Evolutionary conservation across 2,113 vertebrate genomes (phyloP).

Genomic region (Eupsittula cactorum): DNA sequence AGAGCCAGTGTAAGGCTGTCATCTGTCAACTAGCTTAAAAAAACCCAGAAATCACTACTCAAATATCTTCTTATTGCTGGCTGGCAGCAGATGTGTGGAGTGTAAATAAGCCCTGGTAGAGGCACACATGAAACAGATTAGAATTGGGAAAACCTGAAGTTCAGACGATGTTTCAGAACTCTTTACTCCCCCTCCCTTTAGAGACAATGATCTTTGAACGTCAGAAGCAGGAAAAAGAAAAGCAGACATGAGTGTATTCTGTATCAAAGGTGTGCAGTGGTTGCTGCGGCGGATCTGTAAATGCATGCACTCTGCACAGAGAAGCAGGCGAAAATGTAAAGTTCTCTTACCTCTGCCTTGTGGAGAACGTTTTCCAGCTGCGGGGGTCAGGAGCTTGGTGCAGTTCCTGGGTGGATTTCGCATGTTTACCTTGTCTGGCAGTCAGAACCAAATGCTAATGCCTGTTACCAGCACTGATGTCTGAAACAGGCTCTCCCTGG

Average conservation of each 20-base stretch:
- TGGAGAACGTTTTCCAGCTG: background rate
- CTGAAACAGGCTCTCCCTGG: background rate
- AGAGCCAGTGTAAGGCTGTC: background rate
- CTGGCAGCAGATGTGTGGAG: background rate
- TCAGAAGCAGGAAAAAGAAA: background rate
- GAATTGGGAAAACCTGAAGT: background rate
- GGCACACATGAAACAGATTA: background rate
- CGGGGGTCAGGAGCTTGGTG: background rate
- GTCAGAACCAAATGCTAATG: background rate
- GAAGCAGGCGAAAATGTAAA: background rate
- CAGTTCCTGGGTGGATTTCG: background rate
- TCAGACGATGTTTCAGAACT: background rate
- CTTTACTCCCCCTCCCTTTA: background rate
- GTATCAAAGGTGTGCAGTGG: background rate
- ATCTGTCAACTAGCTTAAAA: background rate
- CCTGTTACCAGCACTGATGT: background rate
- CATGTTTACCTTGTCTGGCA: background rate
- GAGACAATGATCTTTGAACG: background rate
- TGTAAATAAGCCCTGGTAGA: background rate
- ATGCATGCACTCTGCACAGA: background rate
- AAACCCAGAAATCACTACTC: background rate
- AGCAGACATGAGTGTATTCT: fast-evolving
- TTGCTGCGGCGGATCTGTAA: background rate
- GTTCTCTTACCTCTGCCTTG: conserved; percentile 42
- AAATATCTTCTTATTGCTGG: background rate